phyloP scores from a whole-genome alignment of 2,113 vertebrate species.

The Tetrao urogallus region DNA sequence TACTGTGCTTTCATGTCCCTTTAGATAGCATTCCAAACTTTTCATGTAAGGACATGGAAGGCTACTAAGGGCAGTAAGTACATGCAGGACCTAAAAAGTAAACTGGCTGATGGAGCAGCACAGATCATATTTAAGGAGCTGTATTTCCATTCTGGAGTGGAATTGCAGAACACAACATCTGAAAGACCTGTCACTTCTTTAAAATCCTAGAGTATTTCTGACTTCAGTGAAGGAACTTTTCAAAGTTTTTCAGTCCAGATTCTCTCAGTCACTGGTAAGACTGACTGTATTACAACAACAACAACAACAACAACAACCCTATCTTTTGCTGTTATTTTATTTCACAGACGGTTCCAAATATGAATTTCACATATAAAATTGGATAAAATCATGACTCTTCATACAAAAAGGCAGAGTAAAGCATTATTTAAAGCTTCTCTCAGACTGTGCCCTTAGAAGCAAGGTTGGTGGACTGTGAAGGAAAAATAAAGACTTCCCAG shows the following conservation, averaged over 20 bases:
- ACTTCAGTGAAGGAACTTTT: neutral
- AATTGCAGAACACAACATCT: neutral
- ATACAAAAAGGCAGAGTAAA: neutral
- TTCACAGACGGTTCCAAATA: neutral
- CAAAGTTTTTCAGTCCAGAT: neutral
- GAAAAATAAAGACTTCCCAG: neutral
- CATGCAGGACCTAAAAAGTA: neutral
- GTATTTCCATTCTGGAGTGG: neutral
- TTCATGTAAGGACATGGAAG: neutral
- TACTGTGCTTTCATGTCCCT: neutral
- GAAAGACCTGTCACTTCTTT: neutral
- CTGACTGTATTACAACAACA: neutral
- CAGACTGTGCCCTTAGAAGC: neutral
- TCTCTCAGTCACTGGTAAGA: neutral
- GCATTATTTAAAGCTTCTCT: neutral
- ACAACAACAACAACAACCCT: neutral
- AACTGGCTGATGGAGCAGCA: neutral
- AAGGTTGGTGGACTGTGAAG: neutral
- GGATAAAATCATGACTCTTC: neutral
- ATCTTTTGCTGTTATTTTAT: neutral
- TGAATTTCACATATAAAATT: neutral
- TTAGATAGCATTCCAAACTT: neutral
- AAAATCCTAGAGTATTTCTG: neutral
- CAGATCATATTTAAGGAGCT: neutral
- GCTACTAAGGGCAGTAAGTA: neutral